These are phyloP conservation scores for Chelonus formosanus DNA, from an alignment of 2,888 invertebrate genomes.

Conservation along the genomic window DNA sequence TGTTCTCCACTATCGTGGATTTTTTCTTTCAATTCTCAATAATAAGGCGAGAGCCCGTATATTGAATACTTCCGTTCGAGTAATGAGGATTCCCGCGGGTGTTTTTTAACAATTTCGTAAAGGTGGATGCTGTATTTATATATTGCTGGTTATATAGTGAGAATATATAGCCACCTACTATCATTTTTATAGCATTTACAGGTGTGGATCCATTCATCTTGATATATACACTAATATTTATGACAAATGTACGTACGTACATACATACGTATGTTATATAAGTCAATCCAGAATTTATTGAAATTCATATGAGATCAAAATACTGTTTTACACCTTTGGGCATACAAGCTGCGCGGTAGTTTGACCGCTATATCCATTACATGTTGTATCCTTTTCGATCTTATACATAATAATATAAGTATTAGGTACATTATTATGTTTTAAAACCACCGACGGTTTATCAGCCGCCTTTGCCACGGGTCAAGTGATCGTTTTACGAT, in stretches of 20 bases:
- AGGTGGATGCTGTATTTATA: too few relatives aligned
- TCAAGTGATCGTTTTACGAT: constrained; percentile 46
- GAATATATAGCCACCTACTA: too few relatives aligned
- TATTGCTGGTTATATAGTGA: too few relatives aligned
- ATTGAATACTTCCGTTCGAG: too few relatives aligned
- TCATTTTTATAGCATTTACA: too few relatives aligned
- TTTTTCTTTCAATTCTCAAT: neutral
- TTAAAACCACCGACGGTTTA: constrained; percentile 48
- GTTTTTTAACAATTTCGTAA: too few relatives aligned
- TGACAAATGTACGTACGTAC: constrained; percentile 1
- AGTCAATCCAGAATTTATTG: neutral
- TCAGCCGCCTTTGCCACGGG: constrained; percentile 48
- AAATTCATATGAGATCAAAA: constrained; percentile 9
- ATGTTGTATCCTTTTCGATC: constrained; percentile 21
- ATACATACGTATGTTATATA: neutral
- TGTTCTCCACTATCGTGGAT: constrained; percentile 5
- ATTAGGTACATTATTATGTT: constrained; percentile 46
- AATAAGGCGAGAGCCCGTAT: too few relatives aligned
- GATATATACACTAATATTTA: too few relatives aligned
- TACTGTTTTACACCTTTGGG: constrained; percentile 27
- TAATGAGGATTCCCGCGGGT: too few relatives aligned
- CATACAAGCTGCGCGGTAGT: constrained; percentile 28
- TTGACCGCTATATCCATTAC: constrained; percentile 24
- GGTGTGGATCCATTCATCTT: too few relatives aligned
- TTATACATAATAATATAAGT: constrained; percentile 47